Conservation (phyloP, 1,140 invertebrate species). For the Drosophila trapezifrons region DNA sequence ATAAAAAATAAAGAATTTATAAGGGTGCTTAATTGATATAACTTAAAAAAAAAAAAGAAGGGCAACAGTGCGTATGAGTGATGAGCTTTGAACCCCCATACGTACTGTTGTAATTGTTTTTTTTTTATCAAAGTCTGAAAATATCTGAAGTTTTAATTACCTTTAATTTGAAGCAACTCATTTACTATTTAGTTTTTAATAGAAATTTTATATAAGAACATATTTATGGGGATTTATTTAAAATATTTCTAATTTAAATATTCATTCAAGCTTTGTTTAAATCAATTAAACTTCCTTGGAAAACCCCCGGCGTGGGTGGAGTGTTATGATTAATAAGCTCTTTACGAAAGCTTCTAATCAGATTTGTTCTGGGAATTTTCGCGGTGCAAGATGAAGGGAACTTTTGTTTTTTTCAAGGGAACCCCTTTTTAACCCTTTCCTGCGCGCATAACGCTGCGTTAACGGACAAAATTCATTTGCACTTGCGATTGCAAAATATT, state of each 20-base stretch:
- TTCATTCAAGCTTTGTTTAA: neutral
- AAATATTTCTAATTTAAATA: neutral
- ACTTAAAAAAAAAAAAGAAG: neutral
- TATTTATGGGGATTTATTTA: neutral
- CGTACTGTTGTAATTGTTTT: neutral
- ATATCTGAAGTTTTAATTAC: too few species aligned
- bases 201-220: too few species aligned
- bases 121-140: neutral
- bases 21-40: too few species aligned
- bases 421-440: conserved; percentile 23
- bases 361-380: conserved; percentile 18
- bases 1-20: too few species aligned
- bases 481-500: conserved; percentile 42
- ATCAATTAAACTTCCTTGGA: neutral
- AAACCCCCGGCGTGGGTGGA: neutral
- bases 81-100: neutral
- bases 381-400: conserved; percentile 18
- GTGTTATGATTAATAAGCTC: conserved; percentile 17
- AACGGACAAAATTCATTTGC: conserved; percentile 48
- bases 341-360: neutral
- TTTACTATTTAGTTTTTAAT: too few species aligned
- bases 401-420: conserved; percentile 15
- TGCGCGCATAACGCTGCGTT: conserved; percentile 12
- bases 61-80: neutral
- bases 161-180: too few species aligned